Evolutionary conservation across 2,888 invertebrate genomes (phyloP), one percentile per base, ranked within the genome.

Genomic region (Macrophya annulata): DNA sequence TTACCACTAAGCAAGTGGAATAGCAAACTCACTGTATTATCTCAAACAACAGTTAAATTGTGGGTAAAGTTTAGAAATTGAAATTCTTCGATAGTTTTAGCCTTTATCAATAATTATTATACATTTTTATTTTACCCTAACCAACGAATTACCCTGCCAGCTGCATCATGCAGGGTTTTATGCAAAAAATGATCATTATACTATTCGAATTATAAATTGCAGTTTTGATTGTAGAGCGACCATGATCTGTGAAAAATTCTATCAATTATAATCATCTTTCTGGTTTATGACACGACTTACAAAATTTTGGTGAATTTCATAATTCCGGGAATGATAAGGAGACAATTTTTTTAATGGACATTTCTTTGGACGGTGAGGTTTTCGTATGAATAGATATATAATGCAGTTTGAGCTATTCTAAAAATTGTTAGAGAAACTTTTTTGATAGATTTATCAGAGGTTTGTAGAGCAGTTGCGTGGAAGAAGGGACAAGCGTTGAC

Each of bases 1-100:
- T 77, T 77, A 37, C 15, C 51, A 77, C 45, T 17, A 31, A n/a
- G n/a, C n/a, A n/a, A 59, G 45, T 40, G 51, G n/a, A 59, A 59
- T 17, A 59, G 40, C 55, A 79, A 37, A 12, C 31, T n/a, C 31
- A 25, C 17, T 8, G 55, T 59, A 59, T 79, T 21, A 59, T 79
- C 55, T 79, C 51, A 37, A 5, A 79, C 21, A 37, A 59, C 40
- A 79, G 55, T 37, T 25, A 8, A 79, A 31, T 9, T 55, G 25
- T 25, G 25, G 15, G 15, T 21, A 8, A 51, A 5, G 25, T 31
- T 51, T 25, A 10, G n/a, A 8, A 15, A 10, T 2, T 31, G 31
- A 43, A 8, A 25, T 55, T 76, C 37, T 40, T 6, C 40, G 71
- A 17, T 40, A 17, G 15, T 40, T 31, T 71, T 31, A 17, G 37